These are phyloP conservation scores for Lomographa bimaculata DNA, from an alignment of 2,888 invertebrate genomes.

Conservation along the genomic window DNA sequence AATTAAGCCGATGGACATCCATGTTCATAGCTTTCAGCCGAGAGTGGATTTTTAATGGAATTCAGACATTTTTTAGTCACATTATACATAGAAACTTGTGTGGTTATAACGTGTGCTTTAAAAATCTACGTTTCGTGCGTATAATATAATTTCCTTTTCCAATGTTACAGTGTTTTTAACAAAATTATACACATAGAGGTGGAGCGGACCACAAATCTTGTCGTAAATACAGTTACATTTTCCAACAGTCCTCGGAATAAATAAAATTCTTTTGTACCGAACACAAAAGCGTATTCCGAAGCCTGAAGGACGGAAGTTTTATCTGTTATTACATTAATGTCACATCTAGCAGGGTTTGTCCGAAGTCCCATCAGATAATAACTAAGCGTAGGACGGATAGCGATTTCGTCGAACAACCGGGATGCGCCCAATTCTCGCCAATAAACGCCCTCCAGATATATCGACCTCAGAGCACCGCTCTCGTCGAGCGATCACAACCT, in stretches of 20 bases:
- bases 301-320: constrained; percentile 50
- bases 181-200: not conserved
- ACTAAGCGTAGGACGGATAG: constrained; percentile 73
- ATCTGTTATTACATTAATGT: constrained; percentile 59
- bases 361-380: constrained; percentile 69
- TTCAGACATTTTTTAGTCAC: no score
- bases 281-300: constrained; percentile 36
- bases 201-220: constrained; percentile 1
- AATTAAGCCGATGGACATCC: constrained; percentile 20
- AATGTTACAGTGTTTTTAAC: no score
- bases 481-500: constrained; percentile 60
- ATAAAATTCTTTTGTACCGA: constrained; percentile 40
- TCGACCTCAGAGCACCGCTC: constrained; percentile 58
- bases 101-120: no score
- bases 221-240: constrained; percentile 17
- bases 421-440: constrained; percentile 82
- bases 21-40: no score
- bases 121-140: no score
- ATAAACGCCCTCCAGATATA: constrained; percentile 76
- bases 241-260: constrained; percentile 28
- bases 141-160: no score
- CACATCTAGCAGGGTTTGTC: constrained; percentile 58
- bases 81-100: no score
- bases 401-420: constrained; percentile 78
- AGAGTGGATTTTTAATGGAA: no score